A percentile compares a stretch with the other conserved stretches of the same genome.
These are phyloP conservation scores for Abramis brama DNA, from an alignment of 2,113 vertebrate species.

Conservation along the genomic window DNA sequence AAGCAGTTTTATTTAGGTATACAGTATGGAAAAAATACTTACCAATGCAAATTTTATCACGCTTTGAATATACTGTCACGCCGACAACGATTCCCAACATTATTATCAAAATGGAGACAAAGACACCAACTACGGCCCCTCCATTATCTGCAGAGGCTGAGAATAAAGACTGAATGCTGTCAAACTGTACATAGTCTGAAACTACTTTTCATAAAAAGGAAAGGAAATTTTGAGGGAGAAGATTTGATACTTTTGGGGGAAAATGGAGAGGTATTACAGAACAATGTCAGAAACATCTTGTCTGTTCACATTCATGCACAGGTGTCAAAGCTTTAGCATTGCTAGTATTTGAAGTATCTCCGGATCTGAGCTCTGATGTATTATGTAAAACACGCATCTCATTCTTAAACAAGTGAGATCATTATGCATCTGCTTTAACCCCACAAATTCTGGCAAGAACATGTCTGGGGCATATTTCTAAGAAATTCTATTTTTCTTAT, in stretches of 20 bases:
- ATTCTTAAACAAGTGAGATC: not conserved
- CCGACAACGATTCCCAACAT: constrained; percentile 63
- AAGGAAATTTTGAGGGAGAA: not conserved
- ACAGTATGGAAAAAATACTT: constrained; percentile 28
- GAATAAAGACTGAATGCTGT: not conserved
- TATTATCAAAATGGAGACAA: constrained; percentile 70
- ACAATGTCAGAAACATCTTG: constrained; percentile 10
- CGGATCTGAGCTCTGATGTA: not conserved
- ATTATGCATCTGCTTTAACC: too few species aligned
- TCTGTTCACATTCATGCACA: not conserved
- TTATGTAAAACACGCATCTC: not conserved
- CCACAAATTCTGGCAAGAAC: too few species aligned
- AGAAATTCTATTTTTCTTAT: too few species aligned
- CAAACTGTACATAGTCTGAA: not conserved
- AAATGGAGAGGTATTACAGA: not conserved
- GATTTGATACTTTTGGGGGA: not conserved
- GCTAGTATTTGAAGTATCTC: not conserved
- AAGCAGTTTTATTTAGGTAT: not conserved
- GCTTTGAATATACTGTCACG: constrained; percentile 63
- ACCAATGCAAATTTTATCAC: constrained; percentile 76
- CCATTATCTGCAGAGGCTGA: constrained; percentile 65
- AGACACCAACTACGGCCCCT: constrained; percentile 71
- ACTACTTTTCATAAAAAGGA: not conserved
- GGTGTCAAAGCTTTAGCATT: not conserved
- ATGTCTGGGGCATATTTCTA: too few species aligned